These are phyloP conservation scores for Penaeus monodon DNA, from an alignment of 2,888 invertebrate species.

Conservation along the genomic window DNA sequence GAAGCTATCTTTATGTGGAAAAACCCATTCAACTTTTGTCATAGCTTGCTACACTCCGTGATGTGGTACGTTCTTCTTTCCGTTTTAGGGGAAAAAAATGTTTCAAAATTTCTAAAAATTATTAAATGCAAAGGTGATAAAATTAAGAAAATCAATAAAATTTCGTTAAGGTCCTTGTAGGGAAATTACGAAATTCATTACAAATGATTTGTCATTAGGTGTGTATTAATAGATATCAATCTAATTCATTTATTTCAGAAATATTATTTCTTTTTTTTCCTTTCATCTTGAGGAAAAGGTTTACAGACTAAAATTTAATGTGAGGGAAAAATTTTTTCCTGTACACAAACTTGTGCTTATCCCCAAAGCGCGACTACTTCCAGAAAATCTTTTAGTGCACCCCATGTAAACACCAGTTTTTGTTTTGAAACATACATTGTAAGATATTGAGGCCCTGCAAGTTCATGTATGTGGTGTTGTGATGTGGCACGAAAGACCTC, in stretches of 20 bases:
- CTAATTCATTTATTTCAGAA: neutral
- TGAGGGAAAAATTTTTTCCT: conserved; percentile 42
- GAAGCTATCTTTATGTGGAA: conserved; percentile 28
- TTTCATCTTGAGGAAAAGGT: conserved; percentile 26
- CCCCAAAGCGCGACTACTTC: conserved; percentile 41
- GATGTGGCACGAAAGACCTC: conserved; percentile 32
- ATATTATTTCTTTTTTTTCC: neutral
- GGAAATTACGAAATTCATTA: too few relatives aligned
- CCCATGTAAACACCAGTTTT: conserved; percentile 54
- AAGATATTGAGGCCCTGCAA: conserved; percentile 42
- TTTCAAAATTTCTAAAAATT: too few relatives aligned
- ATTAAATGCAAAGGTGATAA: too few relatives aligned
- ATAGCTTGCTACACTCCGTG: conserved; percentile 16
- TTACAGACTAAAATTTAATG: conserved; percentile 46
- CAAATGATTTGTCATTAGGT: too few relatives aligned
- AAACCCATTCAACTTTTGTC: conserved; percentile 14
- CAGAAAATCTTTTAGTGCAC: conserved; percentile 49
- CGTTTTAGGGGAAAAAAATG: too few relatives aligned
- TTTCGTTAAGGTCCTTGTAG: too few relatives aligned
- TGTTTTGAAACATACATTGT: conserved; percentile 39
- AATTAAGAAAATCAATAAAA: too few relatives aligned
- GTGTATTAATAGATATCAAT: too few relatives aligned
- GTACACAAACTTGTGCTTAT: conserved; percentile 43
- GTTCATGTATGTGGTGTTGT: conserved; percentile 49
- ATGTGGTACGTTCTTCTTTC: neutral